phyloP scores from a whole-genome alignment of 2,797 vertebrate genomes.

The Mallotus villosus region DNA sequence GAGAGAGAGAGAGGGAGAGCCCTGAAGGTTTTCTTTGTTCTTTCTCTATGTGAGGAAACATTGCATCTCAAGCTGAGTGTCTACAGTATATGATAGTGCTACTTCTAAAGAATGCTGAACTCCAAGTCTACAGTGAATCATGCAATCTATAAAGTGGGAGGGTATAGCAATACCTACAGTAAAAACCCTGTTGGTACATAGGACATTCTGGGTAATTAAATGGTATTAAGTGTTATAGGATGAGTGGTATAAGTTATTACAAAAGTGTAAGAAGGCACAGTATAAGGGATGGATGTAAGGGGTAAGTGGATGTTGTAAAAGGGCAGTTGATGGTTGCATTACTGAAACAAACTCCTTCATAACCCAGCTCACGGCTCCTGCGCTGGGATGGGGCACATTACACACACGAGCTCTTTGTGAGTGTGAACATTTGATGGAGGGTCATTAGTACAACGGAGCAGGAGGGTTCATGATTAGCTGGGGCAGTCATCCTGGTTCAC shows the following conservation, averaged over 20 bases:
- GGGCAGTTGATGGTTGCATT: too few species aligned
- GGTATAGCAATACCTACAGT: not conserved
- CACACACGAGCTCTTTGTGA: constrained; percentile 2
- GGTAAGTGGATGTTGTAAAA: too few species aligned
- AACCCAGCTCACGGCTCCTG: constrained; percentile 1
- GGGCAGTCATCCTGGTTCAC: constrained; percentile 26
- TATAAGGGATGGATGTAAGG: too few species aligned
- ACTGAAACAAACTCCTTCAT: not conserved
- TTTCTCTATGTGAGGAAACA: not conserved
- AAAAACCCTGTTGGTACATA: too few species aligned
- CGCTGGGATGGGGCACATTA: constrained; percentile 18
- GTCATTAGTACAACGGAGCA: constrained; percentile 4
- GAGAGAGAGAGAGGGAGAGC: not conserved
- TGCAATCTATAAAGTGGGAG: not conserved
- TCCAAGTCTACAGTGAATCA: not conserved
- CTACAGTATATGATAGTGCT: not conserved
- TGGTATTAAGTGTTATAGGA: too few species aligned
- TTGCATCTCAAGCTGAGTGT: not conserved
- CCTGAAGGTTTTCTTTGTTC: constrained; percentile 1
- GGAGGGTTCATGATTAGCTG: constrained; percentile 8
- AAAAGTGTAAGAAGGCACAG: too few species aligned
- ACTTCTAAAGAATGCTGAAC: not conserved
- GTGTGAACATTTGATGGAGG: constrained; percentile 26
- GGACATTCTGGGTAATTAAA: too few species aligned
- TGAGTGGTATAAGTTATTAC: too few species aligned